Conservation (phyloP, 2,113 vertebrate genomes). For the Eolophus roseicapilla region DNA sequence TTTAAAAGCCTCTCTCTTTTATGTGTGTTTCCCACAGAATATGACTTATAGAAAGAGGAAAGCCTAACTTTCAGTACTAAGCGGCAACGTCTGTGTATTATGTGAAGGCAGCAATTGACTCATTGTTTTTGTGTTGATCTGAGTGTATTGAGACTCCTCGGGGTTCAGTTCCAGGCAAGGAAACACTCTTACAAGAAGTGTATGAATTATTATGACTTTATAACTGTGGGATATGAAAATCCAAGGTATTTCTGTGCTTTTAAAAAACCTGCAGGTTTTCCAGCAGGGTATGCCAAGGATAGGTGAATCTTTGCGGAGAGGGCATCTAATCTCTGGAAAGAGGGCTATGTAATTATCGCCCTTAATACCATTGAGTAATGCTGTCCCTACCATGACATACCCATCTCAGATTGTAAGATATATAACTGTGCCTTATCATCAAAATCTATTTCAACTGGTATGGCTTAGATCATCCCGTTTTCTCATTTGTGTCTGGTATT, state of each 20-base stretch:
- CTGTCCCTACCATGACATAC: not conserved
- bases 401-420: not conserved
- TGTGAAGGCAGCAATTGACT: not conserved
- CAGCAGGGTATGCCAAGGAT: not conserved
- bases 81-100: accelerated
- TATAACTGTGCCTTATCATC: slow-evolving; percentile 37
- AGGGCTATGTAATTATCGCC: not conserved
- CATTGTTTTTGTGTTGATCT: not conserved
- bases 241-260: not conserved
- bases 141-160: not conserved
- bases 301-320: not conserved
- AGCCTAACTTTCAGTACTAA: not conserved
- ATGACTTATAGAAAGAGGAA: not conserved
- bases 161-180: not conserved
- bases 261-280: not conserved
- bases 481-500: slow-evolving; percentile 62
- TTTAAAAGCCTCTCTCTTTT: not conserved
- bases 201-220: slow-evolving; percentile 4
- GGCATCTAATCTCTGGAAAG: not conserved
- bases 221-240: not conserved
- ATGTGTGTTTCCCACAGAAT: not conserved
- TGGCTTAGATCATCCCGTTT: slow-evolving; percentile 38
- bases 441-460: slow-evolving; percentile 47
- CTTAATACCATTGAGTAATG: not conserved
- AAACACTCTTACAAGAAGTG: not conserved